Evolutionary conservation across 1,140 invertebrate species (phyloP).

Genomic region (Tetragonula clypearis): DNA sequence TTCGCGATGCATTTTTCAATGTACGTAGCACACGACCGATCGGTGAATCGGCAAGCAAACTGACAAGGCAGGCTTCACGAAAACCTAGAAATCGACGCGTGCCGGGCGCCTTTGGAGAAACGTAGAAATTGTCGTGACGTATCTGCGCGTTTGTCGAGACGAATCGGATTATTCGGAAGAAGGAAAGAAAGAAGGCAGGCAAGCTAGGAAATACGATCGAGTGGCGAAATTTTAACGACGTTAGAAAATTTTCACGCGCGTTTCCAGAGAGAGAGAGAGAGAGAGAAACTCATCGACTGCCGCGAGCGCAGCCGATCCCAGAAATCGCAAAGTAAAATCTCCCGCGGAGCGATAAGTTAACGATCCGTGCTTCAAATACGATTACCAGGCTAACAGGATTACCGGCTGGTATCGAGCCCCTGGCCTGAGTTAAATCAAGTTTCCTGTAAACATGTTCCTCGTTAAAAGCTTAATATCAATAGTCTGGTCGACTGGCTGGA

Average conservation of each 20-base stretch:
- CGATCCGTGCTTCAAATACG: slow-evolving; percentile 71
- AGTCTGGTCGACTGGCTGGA: slow-evolving; percentile 37
- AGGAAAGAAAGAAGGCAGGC: background rate
- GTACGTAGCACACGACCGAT: too few species aligned
- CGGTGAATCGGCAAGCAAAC: too few species aligned
- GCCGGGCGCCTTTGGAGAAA: too few species aligned
- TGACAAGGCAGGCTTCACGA: too few species aligned
- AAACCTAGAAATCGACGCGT: too few species aligned
- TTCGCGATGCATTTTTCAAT: too few species aligned
- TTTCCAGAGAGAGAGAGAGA: background rate
- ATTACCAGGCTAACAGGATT: slow-evolving; percentile 70
- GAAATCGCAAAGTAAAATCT: slow-evolving; percentile 70
- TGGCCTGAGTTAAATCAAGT: slow-evolving; percentile 68
- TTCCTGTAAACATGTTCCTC: slow-evolving; percentile 66
- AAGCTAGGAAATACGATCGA: background rate
- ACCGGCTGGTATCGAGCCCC: slow-evolving; percentile 66
- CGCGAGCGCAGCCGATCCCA: slow-evolving; percentile 40
- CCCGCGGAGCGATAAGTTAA: slow-evolving; percentile 71
- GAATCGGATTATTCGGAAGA: too few species aligned
- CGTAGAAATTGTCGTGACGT: too few species aligned
- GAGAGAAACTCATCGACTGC: slow-evolving; percentile 55
- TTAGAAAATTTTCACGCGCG: background rate
- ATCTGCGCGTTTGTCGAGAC: too few species aligned
- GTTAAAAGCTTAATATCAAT: slow-evolving; percentile 71
- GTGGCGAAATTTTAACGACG: background rate